Evolutionary conservation across 1,140 invertebrate species (phyloP).

Genomic region (Tetragnatha versicolor): DNA sequence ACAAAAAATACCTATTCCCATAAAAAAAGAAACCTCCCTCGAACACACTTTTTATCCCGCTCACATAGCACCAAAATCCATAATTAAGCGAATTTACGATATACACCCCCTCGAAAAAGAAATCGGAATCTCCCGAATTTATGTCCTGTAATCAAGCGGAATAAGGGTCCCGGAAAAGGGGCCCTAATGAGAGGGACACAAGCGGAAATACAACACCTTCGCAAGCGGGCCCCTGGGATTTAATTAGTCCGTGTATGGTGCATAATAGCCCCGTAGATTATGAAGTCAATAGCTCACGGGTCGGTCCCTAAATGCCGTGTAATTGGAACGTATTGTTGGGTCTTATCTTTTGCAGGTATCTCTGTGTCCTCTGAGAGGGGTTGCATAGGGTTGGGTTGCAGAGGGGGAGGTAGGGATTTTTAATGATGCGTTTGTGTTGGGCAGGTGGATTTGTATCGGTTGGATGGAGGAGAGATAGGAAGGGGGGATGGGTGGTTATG

Average conservation of each 20-base stretch:
- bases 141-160: background rate
- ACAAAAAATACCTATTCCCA: too few species aligned
- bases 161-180: background rate
- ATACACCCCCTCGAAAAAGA: background rate
- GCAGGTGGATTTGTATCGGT: too few species aligned
- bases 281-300: background rate
- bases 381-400: background rate
- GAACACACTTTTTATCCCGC: too few species aligned
- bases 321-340: background rate
- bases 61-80: too few species aligned
- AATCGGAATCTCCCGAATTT: background rate
- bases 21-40: too few species aligned
- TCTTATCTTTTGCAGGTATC: background rate
- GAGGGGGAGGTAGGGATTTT: background rate
- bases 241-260: background rate
- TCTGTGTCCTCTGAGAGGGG: background rate
- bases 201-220: background rate
- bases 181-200: background rate
- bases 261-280: background rate
- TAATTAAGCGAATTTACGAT: background rate
- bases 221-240: background rate
- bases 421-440: too few species aligned
- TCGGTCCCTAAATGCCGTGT: background rate
- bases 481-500: too few species aligned
- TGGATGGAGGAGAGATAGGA: too few species aligned